Percentiles rank a stretch among this genome's conserved stretches.
Evolutionary conservation across 2,113 vertebrate species (phyloP).

Genomic region (Setophaga petechia): DNA sequence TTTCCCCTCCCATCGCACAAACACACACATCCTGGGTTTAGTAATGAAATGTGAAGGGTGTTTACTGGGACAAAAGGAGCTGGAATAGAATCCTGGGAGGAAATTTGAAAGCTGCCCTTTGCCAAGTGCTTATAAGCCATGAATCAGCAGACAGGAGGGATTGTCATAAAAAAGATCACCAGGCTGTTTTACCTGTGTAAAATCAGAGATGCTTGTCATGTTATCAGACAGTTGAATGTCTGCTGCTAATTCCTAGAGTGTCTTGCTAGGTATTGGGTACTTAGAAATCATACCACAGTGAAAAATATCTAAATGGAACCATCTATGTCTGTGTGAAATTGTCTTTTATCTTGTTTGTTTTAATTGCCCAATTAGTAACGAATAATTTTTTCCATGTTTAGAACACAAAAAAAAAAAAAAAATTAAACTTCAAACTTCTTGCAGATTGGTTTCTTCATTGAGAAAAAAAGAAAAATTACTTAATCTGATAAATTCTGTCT

Average conservation of each 20-base stretch:
- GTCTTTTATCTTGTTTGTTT: neutral
- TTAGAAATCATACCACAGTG: neutral
- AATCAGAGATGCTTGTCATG: conserved; percentile 36
- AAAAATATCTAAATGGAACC: neutral
- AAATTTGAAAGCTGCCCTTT: conserved; percentile 18
- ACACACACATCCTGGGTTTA: neutral
- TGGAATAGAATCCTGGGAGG: neutral
- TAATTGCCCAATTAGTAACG: fast-evolving
- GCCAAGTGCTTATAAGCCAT: neutral
- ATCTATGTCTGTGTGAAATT: neutral
- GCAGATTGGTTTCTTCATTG: neutral
- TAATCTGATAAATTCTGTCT: neutral
- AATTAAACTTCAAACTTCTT: neutral
- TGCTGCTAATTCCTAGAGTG: neutral
- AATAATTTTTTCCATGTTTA: neutral
- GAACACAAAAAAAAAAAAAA: neutral
- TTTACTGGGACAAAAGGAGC: neutral
- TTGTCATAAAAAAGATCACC: conserved; percentile 19
- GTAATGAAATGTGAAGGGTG: neutral
- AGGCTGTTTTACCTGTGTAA: conserved; percentile 18
- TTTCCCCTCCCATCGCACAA: neutral
- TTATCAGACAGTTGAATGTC: neutral
- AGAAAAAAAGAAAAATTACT: neutral
- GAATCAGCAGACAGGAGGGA: conserved; percentile 1
- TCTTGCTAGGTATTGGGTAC: neutral